phyloP scores from a whole-genome alignment of 2,113 vertebrate species.

The Bagarius yarrelli region DNA sequence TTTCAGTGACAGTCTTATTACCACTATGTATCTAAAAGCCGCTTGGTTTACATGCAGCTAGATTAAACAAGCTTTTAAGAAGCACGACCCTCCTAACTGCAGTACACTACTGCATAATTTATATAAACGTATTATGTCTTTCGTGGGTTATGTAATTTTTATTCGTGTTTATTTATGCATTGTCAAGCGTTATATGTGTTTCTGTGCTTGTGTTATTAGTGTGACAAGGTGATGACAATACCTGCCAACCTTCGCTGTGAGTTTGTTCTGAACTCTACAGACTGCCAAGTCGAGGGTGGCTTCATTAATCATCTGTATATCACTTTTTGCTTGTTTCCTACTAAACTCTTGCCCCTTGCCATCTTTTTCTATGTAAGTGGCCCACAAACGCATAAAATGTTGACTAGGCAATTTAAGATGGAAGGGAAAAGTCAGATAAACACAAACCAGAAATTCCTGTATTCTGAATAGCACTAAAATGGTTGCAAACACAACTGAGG shows the following conservation, averaged over 20 bases:
- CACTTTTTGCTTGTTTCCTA: slow-evolving; percentile 80
- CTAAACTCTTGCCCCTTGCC: slow-evolving; percentile 77
- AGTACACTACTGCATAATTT: too few relatives aligned
- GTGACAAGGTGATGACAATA: slow-evolving; percentile 74
- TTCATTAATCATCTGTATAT: slow-evolving; percentile 82
- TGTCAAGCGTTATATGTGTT: not conserved
- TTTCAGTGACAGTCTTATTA: too few relatives aligned
- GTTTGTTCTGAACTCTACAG: slow-evolving; percentile 79
- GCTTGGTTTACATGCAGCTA: too few relatives aligned
- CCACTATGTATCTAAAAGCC: too few relatives aligned
- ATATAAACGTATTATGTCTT: too few relatives aligned
- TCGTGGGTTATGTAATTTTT: not conserved
- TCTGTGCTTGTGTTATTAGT: slow-evolving; percentile 67
- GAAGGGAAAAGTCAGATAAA: not conserved
- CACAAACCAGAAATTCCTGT: not conserved
- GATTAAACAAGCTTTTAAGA: too few relatives aligned
- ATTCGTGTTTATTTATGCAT: not conserved
- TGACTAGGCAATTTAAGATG: not conserved
- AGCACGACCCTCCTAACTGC: too few relatives aligned
- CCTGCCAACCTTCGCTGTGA: slow-evolving; percentile 76
- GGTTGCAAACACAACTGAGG: not conserved
- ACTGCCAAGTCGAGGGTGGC: slow-evolving; percentile 79
- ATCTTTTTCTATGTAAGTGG: slow-evolving; percentile 70
- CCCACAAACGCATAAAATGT: not conserved
- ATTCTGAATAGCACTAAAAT: not conserved